A percentile compares a stretch with the other conserved stretches of the same genome.
These are phyloP conservation scores for Eolophus roseicapilla DNA, from an alignment of 2,113 vertebrate species.

Conservation along the genomic window DNA sequence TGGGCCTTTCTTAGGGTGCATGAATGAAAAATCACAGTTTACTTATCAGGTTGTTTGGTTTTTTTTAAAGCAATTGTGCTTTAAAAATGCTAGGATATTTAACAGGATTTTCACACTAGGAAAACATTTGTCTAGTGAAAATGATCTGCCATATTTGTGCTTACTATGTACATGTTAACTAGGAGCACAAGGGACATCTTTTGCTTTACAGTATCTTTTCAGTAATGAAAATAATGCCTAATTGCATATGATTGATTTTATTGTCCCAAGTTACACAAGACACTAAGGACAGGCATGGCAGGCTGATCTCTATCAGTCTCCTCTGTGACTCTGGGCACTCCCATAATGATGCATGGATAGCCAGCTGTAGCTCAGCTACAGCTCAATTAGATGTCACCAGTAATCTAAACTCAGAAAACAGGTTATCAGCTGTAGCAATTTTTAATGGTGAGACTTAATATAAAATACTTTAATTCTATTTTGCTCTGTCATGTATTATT, in stretches of 20 bases:
- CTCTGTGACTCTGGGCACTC: neutral
- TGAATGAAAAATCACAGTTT: neutral
- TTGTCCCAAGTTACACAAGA: neutral
- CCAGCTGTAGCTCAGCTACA: neutral
- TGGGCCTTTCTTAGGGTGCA: neutral
- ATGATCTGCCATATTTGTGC: neutral
- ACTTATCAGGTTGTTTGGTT: neutral
- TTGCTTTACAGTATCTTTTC: neutral
- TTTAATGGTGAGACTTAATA: neutral
- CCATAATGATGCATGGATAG: neutral
- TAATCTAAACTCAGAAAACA: neutral
- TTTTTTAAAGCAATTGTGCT: neutral
- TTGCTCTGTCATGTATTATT: neutral
- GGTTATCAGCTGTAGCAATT: neutral
- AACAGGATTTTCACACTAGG: neutral
- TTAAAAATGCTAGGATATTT: neutral
- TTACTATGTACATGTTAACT: neutral
- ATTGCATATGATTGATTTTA: conserved; percentile 10
- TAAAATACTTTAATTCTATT: conserved; percentile 23
- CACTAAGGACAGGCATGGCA: neutral
- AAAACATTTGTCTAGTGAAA: neutral
- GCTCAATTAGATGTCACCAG: conserved; percentile 1
- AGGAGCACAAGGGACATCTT: neutral
- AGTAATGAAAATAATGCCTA: conserved; percentile 26
- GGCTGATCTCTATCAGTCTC: conserved; percentile 13